A percentile compares a stretch with the other conserved stretches of the same genome.
phyloP scores from a whole-genome alignment of 2,797 vertebrate genomes.

The Artibeus lituratus region DNA sequence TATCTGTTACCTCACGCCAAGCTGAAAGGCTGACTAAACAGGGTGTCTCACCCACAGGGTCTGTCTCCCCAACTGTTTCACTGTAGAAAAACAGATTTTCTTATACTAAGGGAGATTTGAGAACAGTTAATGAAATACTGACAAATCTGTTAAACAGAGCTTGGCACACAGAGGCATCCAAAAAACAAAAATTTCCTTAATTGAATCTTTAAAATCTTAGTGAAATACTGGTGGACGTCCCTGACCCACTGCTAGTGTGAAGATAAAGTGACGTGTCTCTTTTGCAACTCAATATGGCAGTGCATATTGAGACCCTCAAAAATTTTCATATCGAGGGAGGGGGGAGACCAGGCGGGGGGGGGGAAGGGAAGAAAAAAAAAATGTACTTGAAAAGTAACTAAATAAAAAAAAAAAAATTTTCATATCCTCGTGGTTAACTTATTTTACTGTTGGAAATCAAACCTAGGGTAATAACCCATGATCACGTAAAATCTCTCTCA shows the following conservation, averaged over 20 bases:
- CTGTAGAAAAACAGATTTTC: neutral
- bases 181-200: constrained; percentile 4
- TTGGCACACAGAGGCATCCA: neutral
- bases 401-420: too few species aligned
- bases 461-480: neutral
- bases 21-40: neutral
- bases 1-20: neutral
- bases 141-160: neutral
- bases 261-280: neutral
- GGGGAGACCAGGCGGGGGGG: too few species aligned
- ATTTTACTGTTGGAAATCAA: neutral
- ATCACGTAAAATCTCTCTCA: neutral
- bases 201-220: neutral
- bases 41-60: neutral
- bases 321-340: neutral
- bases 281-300: neutral
- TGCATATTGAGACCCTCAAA: neutral
- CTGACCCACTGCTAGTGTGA: neutral
- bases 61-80: neutral
- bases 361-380: too few species aligned
- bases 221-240: neutral
- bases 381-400: too few species aligned
- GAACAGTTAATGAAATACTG: neutral
- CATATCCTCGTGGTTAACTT: neutral
- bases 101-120: neutral